Conservation (phyloP, 2,113 vertebrate species). For the Corythoichthys haematopterus region DNA sequence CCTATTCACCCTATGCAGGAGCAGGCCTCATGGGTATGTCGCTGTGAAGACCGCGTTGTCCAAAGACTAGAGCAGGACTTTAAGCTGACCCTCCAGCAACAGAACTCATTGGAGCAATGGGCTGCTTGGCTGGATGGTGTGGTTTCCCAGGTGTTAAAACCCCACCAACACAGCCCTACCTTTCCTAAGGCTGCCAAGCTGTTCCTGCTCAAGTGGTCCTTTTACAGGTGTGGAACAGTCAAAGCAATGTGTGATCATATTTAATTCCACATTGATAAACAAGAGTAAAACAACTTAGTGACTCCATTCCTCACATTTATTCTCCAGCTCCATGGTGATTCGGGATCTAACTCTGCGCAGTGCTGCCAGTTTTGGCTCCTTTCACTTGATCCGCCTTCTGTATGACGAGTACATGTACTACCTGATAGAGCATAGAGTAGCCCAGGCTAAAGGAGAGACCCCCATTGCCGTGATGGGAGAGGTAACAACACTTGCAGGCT, state of each 20-base stretch:
- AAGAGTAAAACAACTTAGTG: not conserved
- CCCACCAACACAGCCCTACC: conserved; percentile 82
- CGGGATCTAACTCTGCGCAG: conserved; percentile 88
- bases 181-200: conserved; percentile 89
- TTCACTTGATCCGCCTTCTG: conserved; percentile 87
- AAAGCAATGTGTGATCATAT: not conserved
- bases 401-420: conserved; percentile 97
- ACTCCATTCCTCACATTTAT: not conserved
- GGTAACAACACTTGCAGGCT: conserved; percentile 60
- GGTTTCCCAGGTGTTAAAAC: conserved; percentile 88
- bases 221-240: conserved; percentile 79
- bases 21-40: conserved; percentile 92
- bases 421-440: conserved; percentile 88
- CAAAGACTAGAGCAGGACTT: conserved; percentile 92
- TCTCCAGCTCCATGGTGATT: conserved; percentile 88
- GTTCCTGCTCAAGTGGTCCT: conserved; percentile 92
- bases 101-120: conserved; percentile 94
- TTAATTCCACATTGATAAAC: not conserved
- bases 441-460: conserved; percentile 88
- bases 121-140: conserved; percentile 88
- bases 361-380: conserved; percentile 89
- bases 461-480: conserved; percentile 94
- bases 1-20: conserved; percentile 66
- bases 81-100: conserved; percentile 90
- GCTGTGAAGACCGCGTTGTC: conserved; percentile 87